Evolutionary conservation across 2,113 vertebrate genomes (phyloP), one percentile per base, ranked within the genome.

Genomic region (Nycticryphes semicollaris): DNA sequence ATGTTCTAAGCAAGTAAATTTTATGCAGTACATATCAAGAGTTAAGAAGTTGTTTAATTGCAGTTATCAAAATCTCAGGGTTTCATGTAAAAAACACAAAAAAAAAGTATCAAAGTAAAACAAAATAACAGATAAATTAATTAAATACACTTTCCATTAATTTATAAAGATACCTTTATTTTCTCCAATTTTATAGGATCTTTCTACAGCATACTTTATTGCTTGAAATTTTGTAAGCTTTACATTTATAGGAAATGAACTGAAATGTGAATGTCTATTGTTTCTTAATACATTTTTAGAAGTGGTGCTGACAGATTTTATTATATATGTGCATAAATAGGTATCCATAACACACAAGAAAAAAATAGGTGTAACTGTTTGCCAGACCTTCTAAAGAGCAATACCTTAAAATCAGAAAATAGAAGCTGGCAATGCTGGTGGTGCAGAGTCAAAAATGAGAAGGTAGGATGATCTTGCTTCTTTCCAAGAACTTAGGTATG

Each of bases 31-130:
- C 28, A 28, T 47, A 74, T 68, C 73, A 84, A 81, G 45, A 75
- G 57, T 47, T 96, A 96, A 97, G 95, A 91, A 95, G 90, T 47
- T 51, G 18, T 82, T 76, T 57, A 84, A 59, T 53, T 84, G 57
- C 37, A 51, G 30, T 27, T 78, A 60, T n/a, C 10, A 1, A 76
- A 76, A 85, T 59, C 75, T 81, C 57, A 47, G 12, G 33, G 28
- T 66, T 86, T 66, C 39, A 51, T 23, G 11, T 50, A 62, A 64
- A 54, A 81, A 14, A 30, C 30, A 37, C 31, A 66, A 63, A 59
- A 12, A 59, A 12, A 35, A 56, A 8, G 15, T 37, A 47, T 64
- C 17, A 41, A 70, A 51, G 33, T 76, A 86, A 81, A 76, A 47
- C 6, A 1, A 73, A 85, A 51, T 62, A 67, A 59, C 1, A 1